phyloP scores from a whole-genome alignment of 2,888 invertebrate genomes.

The Mesopsocus fuscifrons region DNA sequence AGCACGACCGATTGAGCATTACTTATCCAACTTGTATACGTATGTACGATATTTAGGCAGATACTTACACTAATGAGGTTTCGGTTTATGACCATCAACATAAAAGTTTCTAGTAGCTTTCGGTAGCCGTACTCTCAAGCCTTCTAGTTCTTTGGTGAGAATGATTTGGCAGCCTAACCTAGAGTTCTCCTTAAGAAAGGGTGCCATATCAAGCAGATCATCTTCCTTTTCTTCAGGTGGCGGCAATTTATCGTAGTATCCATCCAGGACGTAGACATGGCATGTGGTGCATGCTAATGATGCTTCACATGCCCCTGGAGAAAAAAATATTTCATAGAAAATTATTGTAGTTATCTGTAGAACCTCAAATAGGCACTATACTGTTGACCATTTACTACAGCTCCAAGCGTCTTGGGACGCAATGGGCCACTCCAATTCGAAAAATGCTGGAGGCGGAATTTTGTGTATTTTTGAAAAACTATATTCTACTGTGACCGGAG shows the following conservation, averaged over 20 bases:
- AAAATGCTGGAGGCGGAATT: no score
- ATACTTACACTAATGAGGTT: slow-evolving; percentile 91
- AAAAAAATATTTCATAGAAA: no score
- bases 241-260: slow-evolving; percentile 53
- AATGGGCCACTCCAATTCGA: no score
- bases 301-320: slow-evolving; percentile 86
- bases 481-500: no score
- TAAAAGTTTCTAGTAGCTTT: slow-evolving; percentile 88
- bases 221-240: slow-evolving; percentile 83
- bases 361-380: no score
- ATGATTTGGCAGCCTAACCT: slow-evolving; percentile 88
- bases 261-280: slow-evolving; percentile 77
- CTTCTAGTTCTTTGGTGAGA: slow-evolving; percentile 71
- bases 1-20: no score
- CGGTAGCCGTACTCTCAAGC: slow-evolving; percentile 63
- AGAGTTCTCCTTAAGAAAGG: slow-evolving; percentile 87
- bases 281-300: slow-evolving; percentile 97
- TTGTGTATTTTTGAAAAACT: no score
- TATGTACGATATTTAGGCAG: no score
- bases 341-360: no score
- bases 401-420: no score
- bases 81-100: slow-evolving; percentile 92
- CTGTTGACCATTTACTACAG: no score
- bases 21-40: no score
- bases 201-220: slow-evolving; percentile 92